Conservation (phyloP, 1,140 invertebrate genomes). For the Aphidius ervi region DNA sequence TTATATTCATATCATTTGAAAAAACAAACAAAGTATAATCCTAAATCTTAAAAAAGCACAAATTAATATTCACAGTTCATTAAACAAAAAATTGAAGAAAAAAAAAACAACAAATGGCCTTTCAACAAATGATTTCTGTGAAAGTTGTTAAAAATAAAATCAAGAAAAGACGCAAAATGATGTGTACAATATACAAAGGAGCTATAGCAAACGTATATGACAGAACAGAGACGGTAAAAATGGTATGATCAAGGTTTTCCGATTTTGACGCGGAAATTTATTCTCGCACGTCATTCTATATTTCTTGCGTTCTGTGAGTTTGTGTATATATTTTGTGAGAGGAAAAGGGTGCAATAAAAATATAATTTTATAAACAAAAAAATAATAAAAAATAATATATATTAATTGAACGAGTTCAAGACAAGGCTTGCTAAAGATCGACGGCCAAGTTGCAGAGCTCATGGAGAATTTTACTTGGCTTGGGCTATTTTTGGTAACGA, state of each 20-base stretch:
- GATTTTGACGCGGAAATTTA: slow-evolving; percentile 25
- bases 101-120: too few species aligned
- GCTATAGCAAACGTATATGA: too few species aligned
- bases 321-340: neutral
- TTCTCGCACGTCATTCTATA: slow-evolving; percentile 8
- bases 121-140: too few species aligned
- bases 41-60: too few species aligned
- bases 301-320: neutral
- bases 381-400: neutral
- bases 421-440: slow-evolving; percentile 8
- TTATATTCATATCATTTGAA: too few species aligned
- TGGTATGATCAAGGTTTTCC: slow-evolving; percentile 22
- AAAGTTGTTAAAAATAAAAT: too few species aligned
- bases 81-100: too few species aligned
- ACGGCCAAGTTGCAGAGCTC: slow-evolving; percentile 36
- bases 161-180: too few species aligned
- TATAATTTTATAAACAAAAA: neutral
- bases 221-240: too few species aligned
- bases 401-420: neutral
- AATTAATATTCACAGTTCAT: too few species aligned
- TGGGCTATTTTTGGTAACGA: slow-evolving; percentile 44
- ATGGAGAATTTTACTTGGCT: slow-evolving; percentile 46
- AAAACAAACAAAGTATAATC: too few species aligned
- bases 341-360: neutral
- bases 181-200: too few species aligned